Base-by-base conservation (phyloP, 1,140 invertebrate genomes). In the Trichogramma pretiosum region DNA sequence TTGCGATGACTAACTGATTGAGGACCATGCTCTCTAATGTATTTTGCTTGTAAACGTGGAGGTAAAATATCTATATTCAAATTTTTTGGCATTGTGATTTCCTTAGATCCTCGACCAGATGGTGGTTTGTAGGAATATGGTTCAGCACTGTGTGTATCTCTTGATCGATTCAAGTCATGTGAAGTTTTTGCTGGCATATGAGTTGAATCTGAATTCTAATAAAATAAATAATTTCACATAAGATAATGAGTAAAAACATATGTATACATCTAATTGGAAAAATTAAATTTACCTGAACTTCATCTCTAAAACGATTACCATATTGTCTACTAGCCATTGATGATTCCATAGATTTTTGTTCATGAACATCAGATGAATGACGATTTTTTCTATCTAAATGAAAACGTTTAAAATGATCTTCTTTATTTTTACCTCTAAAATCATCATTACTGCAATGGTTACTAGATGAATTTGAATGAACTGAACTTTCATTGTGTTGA, bases 131-230 rank as follows among this genome's bases (percentile, higher is more conserved):
- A 68, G 3, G 55, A 35, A 50, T 64, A 59, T n/a, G 74, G 73
- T 57, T 77, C 76, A 3, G 76, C 68, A 52, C 75, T 78, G 32
- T 75, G 64, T 39, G 74, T 74, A 51, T 78, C 76, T 47, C 76
- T 59, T 22, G n/a, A 66, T 32, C 72, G 64, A 60, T 70, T 66
- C 36, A 60, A 57, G 51, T 65, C 66, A 41, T 63, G 63, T 36
- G 53, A 38, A 24, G 63, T 65, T 30, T 42, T 46, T 48, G 56
- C 54, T 52, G 61, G 58, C 53, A 63, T 56, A 55, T 59, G 64
- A 38, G 45, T 63, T 28, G 76, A 74, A 54, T 78, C 76, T 5
- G 76, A 77, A 40, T 72, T 73, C 69, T 77, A 59, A 26, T 60
- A 43, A 41, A 57, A 53, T 44, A 19, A 46, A 48, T 40, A 8